Evolutionary conservation across 2,797 vertebrate genomes (phyloP).

Genomic region (Silurus lanzhouensis): DNA sequence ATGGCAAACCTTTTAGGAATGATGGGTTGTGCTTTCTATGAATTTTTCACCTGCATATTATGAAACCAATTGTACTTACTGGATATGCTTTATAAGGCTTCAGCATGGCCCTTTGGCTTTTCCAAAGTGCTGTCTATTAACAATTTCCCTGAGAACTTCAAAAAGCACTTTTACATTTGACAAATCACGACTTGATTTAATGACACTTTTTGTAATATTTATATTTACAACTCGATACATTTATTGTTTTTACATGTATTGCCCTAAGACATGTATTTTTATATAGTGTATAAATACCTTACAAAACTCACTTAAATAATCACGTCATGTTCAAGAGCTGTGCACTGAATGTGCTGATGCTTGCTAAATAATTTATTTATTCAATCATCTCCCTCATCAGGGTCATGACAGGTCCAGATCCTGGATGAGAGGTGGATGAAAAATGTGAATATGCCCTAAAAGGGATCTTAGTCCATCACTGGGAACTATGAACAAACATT

Average conservation of each 20-base stretch:
- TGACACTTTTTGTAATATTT: neutral
- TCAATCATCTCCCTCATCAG: neutral
- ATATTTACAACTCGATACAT: no score
- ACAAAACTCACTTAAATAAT: no score
- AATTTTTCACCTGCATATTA: neutral
- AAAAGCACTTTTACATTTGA: neutral
- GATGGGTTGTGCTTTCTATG: neutral
- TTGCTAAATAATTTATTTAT: constrained; percentile 16
- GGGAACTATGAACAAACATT: neutral
- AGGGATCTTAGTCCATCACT: neutral
- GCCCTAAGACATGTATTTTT: neutral
- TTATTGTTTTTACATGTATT: neutral
- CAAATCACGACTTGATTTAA: neutral
- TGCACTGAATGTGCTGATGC: neutral
- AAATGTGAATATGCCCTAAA: neutral
- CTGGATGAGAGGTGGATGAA: neutral
- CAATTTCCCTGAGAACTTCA: neutral
- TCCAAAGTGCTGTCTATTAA: neutral
- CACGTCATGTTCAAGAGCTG: neutral
- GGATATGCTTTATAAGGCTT: neutral
- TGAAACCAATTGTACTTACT: neutral
- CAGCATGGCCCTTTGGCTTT: neutral
- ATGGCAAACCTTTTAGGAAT: neutral
- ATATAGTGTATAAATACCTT: neutral
- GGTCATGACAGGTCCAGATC: neutral